phyloP scores from a whole-genome alignment of 35 echinoderm and acorn worm species.

The Patiria miniata region DNA sequence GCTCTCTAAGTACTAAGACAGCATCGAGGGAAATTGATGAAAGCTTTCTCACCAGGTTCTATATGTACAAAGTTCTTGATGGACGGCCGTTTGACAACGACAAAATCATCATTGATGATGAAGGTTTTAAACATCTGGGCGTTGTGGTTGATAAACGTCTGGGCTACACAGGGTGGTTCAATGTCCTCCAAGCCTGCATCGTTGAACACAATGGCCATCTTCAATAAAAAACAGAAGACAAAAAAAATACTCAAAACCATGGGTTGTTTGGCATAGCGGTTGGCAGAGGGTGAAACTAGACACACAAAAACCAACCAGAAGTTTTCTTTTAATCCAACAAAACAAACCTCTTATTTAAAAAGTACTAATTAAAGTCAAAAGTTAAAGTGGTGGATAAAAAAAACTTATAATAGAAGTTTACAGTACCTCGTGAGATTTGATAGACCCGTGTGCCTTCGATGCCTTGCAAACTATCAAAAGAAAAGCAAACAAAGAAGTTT shows the following conservation, averaged over 20 bases:
- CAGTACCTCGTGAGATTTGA: slow-evolving; percentile 95
- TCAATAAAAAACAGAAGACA: neutral
- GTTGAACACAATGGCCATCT: slow-evolving; percentile 99
- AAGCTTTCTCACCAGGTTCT: neutral
- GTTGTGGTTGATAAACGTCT: slow-evolving; percentile 98
- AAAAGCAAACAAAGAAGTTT: neutral
- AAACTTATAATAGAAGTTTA: no score
- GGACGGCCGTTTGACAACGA: slow-evolving; percentile 89
- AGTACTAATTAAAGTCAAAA: no score
- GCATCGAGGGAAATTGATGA: neutral
- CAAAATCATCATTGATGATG: slow-evolving; percentile 88
- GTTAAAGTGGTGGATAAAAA: no score
- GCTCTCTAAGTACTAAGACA: no score
- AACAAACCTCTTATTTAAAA: no score
- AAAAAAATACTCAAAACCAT: no score
- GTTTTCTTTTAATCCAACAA: no score
- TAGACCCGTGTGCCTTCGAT: slow-evolving; percentile 91
- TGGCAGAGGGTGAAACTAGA: no score
- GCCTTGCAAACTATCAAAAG: slow-evolving; percentile 85
- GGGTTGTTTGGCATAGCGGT: no score
- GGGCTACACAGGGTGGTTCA: slow-evolving; percentile 90
- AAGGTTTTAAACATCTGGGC: slow-evolving; percentile 92
- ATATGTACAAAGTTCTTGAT: slow-evolving; percentile 87
- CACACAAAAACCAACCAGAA: no score
- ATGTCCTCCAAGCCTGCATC: slow-evolving; percentile 90